A percentile compares a stretch with the other conserved stretches of the same genome.
Evolutionary conservation across 2,888 invertebrate species (phyloP).

Genomic region (Mimas tiliae): DNA sequence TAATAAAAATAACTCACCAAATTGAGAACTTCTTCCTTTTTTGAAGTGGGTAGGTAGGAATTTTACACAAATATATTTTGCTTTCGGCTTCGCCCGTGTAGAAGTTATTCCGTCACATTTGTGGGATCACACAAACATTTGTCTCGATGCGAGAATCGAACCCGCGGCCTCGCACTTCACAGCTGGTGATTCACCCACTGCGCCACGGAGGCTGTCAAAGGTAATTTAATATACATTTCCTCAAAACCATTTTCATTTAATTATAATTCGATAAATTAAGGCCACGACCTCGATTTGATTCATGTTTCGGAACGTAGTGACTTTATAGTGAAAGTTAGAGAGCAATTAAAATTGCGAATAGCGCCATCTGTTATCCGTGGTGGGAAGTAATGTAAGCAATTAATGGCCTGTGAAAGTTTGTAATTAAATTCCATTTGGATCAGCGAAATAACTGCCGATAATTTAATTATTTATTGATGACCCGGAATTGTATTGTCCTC

Average conservation of each 20-base stretch:
- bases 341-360: slow-evolving; percentile 42
- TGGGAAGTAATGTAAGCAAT: slow-evolving; percentile 38
- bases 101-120: too few species aligned
- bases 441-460: slow-evolving; percentile 18
- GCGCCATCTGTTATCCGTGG: slow-evolving; percentile 40
- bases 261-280: slow-evolving; percentile 6
- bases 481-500: neutral
- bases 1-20: too few species aligned
- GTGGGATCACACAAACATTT: too few species aligned
- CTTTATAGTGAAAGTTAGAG: slow-evolving; percentile 38
- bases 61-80: too few species aligned
- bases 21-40: too few species aligned
- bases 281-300: slow-evolving; percentile 36
- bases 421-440: slow-evolving; percentile 11
- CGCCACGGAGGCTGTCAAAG: too few species aligned
- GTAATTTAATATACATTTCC: too few species aligned
- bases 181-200: too few species aligned
- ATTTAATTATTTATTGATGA: slow-evolving; percentile 21
- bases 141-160: too few species aligned
- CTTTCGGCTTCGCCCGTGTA: too few species aligned
- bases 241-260: neutral
- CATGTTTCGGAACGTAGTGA: slow-evolving; percentile 32
- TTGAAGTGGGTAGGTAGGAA: too few species aligned
- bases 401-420: slow-evolving; percentile 36
- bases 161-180: too few species aligned